These are phyloP conservation scores for Drosophila multiciliata DNA, from an alignment of 2,888 invertebrate species.

Conservation along the genomic window DNA sequence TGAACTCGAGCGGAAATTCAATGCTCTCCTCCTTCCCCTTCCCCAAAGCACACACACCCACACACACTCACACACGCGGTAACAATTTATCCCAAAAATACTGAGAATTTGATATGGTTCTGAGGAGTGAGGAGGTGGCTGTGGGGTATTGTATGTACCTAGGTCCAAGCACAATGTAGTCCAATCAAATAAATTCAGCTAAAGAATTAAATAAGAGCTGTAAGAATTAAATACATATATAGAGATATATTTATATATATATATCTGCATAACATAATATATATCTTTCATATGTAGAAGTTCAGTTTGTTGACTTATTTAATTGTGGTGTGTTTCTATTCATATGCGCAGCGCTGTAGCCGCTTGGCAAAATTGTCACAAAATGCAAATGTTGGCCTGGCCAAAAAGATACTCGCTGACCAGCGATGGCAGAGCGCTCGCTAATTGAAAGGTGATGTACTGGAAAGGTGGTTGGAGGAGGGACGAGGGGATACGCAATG, in stretches of 20 bases:
- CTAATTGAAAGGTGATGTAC: neutral
- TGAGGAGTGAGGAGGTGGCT: neutral
- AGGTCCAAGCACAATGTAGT: constrained; percentile 12
- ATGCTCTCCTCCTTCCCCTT: constrained; percentile 9
- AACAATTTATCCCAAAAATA: neutral
- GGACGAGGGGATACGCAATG: constrained; percentile 1
- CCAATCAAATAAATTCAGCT: constrained; percentile 10
- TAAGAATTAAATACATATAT: neutral
- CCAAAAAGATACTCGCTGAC: constrained; percentile 1
- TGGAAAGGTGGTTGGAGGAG: neutral
- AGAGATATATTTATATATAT: neutral
- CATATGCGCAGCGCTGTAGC: constrained; percentile 8
- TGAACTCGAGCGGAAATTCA: constrained; percentile 48
- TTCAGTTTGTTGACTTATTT: neutral
- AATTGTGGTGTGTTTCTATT: constrained; percentile 6
- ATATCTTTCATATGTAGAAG: neutral
- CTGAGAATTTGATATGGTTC: neutral
- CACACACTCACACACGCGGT: neutral
- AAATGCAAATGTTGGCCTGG: neutral
- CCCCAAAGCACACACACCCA: neutral
- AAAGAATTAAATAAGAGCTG: neutral
- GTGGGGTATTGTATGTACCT: neutral
- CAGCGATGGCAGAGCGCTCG: constrained; percentile 10
- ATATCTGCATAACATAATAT: neutral
- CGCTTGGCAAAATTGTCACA: neutral